Percentiles rank a stretch among this genome's conserved stretches.
Evolutionary conservation across 2,888 invertebrate genomes (phyloP).

Genomic region (Drosophila mimica): DNA sequence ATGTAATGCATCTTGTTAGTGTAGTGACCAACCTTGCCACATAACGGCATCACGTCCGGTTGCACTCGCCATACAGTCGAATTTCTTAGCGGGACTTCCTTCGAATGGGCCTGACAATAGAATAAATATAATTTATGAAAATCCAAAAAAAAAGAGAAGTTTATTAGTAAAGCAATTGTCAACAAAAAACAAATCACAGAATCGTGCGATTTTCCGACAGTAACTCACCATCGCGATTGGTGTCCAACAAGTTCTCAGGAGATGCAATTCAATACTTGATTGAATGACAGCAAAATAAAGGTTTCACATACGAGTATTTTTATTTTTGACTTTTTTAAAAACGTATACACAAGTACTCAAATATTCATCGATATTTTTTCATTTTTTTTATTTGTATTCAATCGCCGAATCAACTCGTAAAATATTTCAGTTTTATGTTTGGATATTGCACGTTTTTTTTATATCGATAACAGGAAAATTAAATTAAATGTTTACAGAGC

Average conservation of each 20-base stretch:
- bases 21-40: constrained; percentile 9
- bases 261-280: neutral
- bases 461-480: too few species aligned
- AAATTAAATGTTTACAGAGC: too few species aligned
- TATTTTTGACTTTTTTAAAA: constrained; percentile 35
- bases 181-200: neutral
- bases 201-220: neutral
- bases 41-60: constrained; percentile 21
- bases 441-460: constrained; percentile 42
- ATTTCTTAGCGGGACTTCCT: neutral
- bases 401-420: constrained; percentile 33
- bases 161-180: neutral
- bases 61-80: constrained; percentile 18
- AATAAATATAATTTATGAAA: neutral
- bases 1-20: constrained; percentile 41
- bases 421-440: constrained; percentile 23
- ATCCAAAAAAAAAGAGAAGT: neutral
- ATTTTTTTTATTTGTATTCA: constrained; percentile 33
- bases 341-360: constrained; percentile 36
- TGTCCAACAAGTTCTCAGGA: neutral
- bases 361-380: neutral
- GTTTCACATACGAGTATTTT: neutral
- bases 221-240: constrained; percentile 16
- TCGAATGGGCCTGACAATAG: neutral
- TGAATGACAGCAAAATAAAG: neutral